Conservation (phyloP, 2,888 invertebrate genomes). For the Cerastoderma edule region DNA sequence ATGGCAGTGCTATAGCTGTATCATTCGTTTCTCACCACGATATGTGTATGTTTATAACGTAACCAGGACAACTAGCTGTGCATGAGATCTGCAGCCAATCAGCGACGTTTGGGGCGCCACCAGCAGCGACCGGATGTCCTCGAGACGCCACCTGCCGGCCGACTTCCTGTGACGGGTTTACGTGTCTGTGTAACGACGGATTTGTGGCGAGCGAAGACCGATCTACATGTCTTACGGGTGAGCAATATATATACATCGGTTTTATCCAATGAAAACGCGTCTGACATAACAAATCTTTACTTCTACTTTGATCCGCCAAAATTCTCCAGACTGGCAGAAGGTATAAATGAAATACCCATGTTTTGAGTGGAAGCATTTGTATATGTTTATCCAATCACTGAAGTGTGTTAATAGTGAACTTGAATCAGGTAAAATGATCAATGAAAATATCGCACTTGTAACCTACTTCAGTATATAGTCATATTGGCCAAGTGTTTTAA, state of each 20-base stretch:
- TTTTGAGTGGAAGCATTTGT: neutral
- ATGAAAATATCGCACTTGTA: too few relatives aligned
- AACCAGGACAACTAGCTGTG: conserved; percentile 20
- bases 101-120: too few relatives aligned
- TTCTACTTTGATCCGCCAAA: too few relatives aligned
- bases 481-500: too few relatives aligned
- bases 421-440: too few relatives aligned
- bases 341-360: too few relatives aligned
- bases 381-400: neutral
- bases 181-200: conserved; percentile 63
- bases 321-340: too few relatives aligned
- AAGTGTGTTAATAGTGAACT: too few relatives aligned
- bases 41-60: neutral
- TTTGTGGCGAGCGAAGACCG: conserved; percentile 57
- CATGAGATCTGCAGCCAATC: conserved; percentile 41
- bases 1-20: neutral
- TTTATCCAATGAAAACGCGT: too few relatives aligned
- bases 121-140: conserved; percentile 57
- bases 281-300: too few relatives aligned
- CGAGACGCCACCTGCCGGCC: conserved; percentile 58
- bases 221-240: conserved; percentile 60
- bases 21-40: neutral
- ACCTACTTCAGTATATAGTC: too few relatives aligned
- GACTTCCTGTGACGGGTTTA: conserved; percentile 64
- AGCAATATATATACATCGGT: too few relatives aligned